Conservation (phyloP, 2,888 invertebrate species). For the Amorpha juglandis region DNA sequence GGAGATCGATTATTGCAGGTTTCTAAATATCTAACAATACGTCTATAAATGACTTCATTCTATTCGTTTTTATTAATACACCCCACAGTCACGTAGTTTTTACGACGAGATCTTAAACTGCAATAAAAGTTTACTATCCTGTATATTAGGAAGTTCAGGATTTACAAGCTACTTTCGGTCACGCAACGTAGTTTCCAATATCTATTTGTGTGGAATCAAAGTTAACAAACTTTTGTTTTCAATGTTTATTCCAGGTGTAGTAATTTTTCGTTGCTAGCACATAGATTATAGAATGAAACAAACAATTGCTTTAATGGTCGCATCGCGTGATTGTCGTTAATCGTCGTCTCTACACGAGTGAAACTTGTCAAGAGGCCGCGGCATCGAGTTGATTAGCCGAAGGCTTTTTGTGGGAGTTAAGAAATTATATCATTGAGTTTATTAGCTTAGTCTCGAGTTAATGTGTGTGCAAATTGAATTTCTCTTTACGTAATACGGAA, state of each 20-base stretch:
- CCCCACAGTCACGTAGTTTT: too few relatives aligned
- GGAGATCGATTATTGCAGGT: too few relatives aligned
- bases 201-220: neutral
- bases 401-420: slow-evolving; percentile 21
- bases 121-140: too few relatives aligned
- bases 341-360: slow-evolving; percentile 14
- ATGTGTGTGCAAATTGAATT: slow-evolving; percentile 13
- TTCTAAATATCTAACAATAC: too few relatives aligned
- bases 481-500: slow-evolving; percentile 7
- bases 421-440: slow-evolving; percentile 17
- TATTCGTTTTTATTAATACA: too few relatives aligned
- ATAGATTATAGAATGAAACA: slow-evolving; percentile 13
- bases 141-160: too few relatives aligned
- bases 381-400: slow-evolving; percentile 15
- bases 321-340: slow-evolving; percentile 18
- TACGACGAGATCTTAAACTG: too few relatives aligned
- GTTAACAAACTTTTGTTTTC: slow-evolving; percentile 8
- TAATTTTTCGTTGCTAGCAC: slow-evolving; percentile 3
- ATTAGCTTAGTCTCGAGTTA: slow-evolving; percentile 9
- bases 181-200: too few relatives aligned
- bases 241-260: neutral
- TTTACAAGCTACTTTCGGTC: too few relatives aligned
- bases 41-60: too few relatives aligned
- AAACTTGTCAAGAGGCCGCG: slow-evolving; percentile 25
- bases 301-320: slow-evolving; percentile 3